Base-by-base conservation (phyloP, 2,888 invertebrate genomes). In the Cheilosia grossa region DNA sequence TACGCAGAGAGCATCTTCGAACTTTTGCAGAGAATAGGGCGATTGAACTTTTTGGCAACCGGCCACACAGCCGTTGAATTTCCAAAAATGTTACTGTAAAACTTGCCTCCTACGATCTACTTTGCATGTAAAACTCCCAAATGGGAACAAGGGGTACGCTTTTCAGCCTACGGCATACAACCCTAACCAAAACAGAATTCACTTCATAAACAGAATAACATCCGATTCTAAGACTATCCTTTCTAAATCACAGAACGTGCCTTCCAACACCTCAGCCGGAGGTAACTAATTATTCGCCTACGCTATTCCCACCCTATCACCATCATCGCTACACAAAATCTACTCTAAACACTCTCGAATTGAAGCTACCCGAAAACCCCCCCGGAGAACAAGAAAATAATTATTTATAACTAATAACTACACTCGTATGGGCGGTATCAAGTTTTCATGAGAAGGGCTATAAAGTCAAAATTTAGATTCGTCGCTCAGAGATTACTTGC, bases 401-500 rank as follows among this genome's bases (percentile, higher is more conserved):
- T 7, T 9, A 2, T 47, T 3, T 3, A 19, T 47, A 9, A 21
- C 21, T 21, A 21, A 21, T n/a, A n/a, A 1, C 7, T 19, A 42
- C 15, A 5, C 13, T 9, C 54, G 44, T 33, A 37, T 37, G 24
- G 13, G 24, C 2, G 24, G 30, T 49, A 70, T 58, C 37, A 49
- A 70, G 58, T 49, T 24, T 70, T 49, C 37, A 70, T 49, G 27
- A 49, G 49, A 21, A 63, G 30, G 49, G 24, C 54, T 6, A 21
- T 37, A 4, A 6, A 21, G 58, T 47, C 56, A n/a, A 24, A 79
- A 72, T 54, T 73, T 21, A 73, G 66, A 61, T 61, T 33, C 44
- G 21, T 37, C 30, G 21, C 54, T 27, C 9, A 61, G 30, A 67
- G 59, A 80, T 80, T 54, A 47, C n/a, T 54, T 44, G 37, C 56